Percentiles rank a stretch among this genome's conserved stretches.
phyloP scores from a whole-genome alignment of 2,113 vertebrate species.

The Bettongia penicillata region DNA sequence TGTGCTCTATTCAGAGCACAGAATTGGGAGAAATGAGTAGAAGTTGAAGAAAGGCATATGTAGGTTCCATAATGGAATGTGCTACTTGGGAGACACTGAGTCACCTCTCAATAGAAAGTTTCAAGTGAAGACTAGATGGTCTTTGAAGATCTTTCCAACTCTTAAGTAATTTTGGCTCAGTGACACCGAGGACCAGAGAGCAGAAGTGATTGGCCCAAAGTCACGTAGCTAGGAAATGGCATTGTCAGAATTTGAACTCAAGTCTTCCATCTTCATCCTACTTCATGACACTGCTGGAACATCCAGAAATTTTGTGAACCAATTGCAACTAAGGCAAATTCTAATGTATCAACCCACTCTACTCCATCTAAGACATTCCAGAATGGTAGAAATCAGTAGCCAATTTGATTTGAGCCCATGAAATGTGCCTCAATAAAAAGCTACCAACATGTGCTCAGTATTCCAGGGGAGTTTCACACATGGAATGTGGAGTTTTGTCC shows the following conservation, averaged over 20 bases:
- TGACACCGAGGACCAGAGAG: background rate
- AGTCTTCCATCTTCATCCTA: background rate
- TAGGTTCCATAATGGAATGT: background rate
- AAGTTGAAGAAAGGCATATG: background rate
- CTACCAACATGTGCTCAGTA: background rate
- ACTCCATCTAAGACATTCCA: background rate
- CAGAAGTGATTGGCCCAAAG: background rate
- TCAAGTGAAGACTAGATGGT: background rate
- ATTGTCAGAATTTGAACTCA: background rate
- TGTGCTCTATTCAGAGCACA: background rate
- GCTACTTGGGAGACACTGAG: background rate
- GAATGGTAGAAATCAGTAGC: background rate
- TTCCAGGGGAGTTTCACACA: background rate
- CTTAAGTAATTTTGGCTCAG: background rate
- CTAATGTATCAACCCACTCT: background rate
- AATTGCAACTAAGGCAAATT: background rate
- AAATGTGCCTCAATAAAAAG: background rate
- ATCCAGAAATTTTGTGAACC: background rate
- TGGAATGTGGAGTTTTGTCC: background rate
- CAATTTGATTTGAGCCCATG: background rate
- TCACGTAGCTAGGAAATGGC: background rate
- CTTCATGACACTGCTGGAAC: background rate
- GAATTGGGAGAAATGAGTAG: background rate
- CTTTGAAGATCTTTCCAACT: background rate
- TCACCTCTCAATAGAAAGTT: background rate